A percentile compares a stretch with the other conserved stretches of the same genome.
These are phyloP conservation scores for Nerophis ophidion DNA, from an alignment of 2,113 vertebrate species.

Conservation along the genomic window DNA sequence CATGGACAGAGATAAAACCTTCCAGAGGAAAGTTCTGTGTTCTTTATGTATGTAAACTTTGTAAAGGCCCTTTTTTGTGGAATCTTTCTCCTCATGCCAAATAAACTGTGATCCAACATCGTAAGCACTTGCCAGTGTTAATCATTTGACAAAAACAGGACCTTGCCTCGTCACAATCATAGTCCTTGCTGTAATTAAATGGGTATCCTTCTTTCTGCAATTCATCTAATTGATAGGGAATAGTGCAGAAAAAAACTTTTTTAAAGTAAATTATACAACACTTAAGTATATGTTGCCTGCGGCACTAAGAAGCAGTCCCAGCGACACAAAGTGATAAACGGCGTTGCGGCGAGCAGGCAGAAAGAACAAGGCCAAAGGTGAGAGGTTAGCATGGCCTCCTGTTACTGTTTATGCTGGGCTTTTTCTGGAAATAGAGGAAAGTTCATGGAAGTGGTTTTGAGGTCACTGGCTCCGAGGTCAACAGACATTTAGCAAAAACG, in stretches of 20 bases:
- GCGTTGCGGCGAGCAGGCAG: not conserved
- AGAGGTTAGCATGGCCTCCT: constrained; percentile 23
- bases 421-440: constrained; percentile 53
- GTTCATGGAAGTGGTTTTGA: constrained; percentile 49
- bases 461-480: constrained; percentile 44
- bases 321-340: not conserved
- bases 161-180: not conserved
- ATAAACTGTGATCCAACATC: too few relatives aligned
- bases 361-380: constrained; percentile 9
- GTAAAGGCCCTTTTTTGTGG: too few relatives aligned
- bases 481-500: constrained; percentile 34
- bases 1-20: too few relatives aligned
- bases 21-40: too few relatives aligned
- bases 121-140: too few relatives aligned
- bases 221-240: not conserved
- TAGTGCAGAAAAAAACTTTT: not conserved
- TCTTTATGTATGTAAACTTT: too few relatives aligned
- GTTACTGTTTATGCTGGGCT: constrained; percentile 44
- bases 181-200: constrained; percentile 2
- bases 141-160: not conserved
- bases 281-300: not conserved
- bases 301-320: not conserved
- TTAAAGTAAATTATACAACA: not conserved
- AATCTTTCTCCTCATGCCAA: too few relatives aligned
- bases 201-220: not conserved